Evolutionary conservation across 2,888 invertebrate genomes (phyloP).

Genomic region (Cerceris ruficornis): DNA sequence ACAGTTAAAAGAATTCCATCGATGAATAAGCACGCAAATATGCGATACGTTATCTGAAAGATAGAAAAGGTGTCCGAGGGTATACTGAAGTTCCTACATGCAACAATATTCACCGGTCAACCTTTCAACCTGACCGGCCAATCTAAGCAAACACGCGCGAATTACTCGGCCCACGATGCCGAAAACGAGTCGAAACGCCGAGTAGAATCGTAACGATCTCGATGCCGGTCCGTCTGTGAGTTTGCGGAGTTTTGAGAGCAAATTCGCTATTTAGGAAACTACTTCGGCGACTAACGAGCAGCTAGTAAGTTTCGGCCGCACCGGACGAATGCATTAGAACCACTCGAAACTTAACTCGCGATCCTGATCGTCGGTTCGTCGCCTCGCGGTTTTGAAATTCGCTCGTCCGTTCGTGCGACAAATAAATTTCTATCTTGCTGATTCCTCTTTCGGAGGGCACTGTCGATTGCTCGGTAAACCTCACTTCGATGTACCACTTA

Average conservation of each 20-base stretch:
- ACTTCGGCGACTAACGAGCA: constrained; percentile 24
- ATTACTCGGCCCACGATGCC: too few species aligned
- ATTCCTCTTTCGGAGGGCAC: neutral
- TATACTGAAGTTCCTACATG: too few species aligned
- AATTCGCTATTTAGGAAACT: constrained; percentile 45
- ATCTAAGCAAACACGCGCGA: too few species aligned
- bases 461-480: too few species aligned
- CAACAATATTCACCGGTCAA: too few species aligned
- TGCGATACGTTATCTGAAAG: too few species aligned
- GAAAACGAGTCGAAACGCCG: too few species aligned
- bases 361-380: constrained; percentile 42
- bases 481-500: too few species aligned
- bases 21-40: too few species aligned
- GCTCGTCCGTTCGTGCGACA: neutral
- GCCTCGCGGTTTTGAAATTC: constrained; percentile 23
- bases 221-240: constrained; percentile 17
- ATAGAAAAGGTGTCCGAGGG: too few species aligned
- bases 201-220: neutral
- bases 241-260: constrained; percentile 44
- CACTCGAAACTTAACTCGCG: constrained; percentile 33
- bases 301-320: constrained; percentile 32
- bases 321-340: constrained; percentile 22
- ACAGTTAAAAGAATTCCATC: too few species aligned
- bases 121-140: too few species aligned
- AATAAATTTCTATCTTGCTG: constrained; percentile 9